A percentile compares a stretch with the other conserved stretches of the same genome.
Conservation (phyloP, 2,888 invertebrate genomes). For the Nymphalis urticae region DNA sequence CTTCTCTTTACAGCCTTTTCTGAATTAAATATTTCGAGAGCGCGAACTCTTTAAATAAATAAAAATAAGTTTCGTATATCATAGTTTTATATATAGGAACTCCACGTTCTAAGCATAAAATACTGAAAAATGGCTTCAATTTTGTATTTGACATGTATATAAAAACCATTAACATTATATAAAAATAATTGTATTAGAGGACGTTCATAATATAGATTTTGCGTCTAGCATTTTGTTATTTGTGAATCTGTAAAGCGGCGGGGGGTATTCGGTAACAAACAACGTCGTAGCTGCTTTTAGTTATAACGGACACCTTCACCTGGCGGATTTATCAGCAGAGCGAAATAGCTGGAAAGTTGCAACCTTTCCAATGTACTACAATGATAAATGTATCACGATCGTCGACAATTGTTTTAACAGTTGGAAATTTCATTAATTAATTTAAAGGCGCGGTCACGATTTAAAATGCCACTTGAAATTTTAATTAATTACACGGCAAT, state of each 20-base stretch:
- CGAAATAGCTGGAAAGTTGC: constrained; percentile 40
- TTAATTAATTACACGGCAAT: constrained; percentile 34
- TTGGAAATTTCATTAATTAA: constrained; percentile 45
- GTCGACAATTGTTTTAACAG: constrained; percentile 43
- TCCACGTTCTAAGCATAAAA: too few relatives aligned
- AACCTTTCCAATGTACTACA: constrained; percentile 41
- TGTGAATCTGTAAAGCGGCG: constrained; percentile 9
- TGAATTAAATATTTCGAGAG: too few relatives aligned
- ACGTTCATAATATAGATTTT: constrained; percentile 1
- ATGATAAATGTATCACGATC: constrained; percentile 46
- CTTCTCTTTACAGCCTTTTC: too few relatives aligned
- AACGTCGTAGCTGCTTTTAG: constrained; percentile 28
- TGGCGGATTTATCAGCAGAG: constrained; percentile 35
- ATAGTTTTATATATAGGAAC: too few relatives aligned
- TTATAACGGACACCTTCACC: constrained; percentile 36
- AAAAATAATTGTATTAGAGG: constrained; percentile 1
- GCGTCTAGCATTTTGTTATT: constrained; percentile 11
- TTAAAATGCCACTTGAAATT: constrained; percentile 40
- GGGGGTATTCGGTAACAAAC: constrained; percentile 16
- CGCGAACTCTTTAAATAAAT: too few relatives aligned
- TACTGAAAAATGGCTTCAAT: too few relatives aligned
- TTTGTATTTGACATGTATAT: too few relatives aligned
- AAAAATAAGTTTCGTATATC: too few relatives aligned
- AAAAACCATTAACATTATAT: constrained; percentile 1
- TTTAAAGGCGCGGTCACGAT: constrained; percentile 43